A percentile compares a stretch with the other conserved stretches of the same genome.
Conservation (phyloP, 35 echinoderm and acorn worm species). For the Heliocidaris tuberculata region DNA sequence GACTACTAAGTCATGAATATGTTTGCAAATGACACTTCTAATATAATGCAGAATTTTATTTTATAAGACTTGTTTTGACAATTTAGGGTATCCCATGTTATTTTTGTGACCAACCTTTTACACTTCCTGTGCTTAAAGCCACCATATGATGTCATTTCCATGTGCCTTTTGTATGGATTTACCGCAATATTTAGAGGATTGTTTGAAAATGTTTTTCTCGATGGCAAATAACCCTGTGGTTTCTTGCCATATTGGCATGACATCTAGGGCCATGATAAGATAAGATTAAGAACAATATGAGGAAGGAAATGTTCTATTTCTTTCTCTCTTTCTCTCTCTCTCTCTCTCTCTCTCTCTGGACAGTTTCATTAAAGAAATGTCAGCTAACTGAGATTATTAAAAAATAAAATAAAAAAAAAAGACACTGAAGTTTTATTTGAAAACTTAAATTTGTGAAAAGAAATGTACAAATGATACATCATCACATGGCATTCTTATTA, state of each 20-base stretch:
- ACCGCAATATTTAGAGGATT: not conserved
- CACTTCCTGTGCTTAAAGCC: not conserved
- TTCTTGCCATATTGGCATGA: not conserved
- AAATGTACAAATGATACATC: too few relatives aligned
- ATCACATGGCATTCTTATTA: too few relatives aligned
- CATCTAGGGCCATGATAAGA: not conserved
- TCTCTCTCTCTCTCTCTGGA: too few relatives aligned
- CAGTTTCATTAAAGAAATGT: too few relatives aligned
- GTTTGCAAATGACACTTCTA: not conserved
- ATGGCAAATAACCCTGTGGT: not conserved
- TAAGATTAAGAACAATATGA: not conserved
- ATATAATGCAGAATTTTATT: not conserved
- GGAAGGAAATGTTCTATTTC: not conserved
- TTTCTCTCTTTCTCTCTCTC: not conserved
- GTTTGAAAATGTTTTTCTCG: not conserved
- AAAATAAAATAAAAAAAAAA: too few relatives aligned
- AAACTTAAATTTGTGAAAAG: too few relatives aligned
- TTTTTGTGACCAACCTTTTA: not conserved
- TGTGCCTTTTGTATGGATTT: not conserved
- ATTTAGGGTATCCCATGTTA: not conserved
- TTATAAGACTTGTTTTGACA: not conserved
- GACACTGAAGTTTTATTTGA: too few relatives aligned
- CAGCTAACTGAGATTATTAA: too few relatives aligned
- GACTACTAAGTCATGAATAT: not conserved
- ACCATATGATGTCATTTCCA: not conserved